Evolutionary conservation across 2,888 invertebrate species (phyloP).

Genomic region (Calameuta pallipes): DNA sequence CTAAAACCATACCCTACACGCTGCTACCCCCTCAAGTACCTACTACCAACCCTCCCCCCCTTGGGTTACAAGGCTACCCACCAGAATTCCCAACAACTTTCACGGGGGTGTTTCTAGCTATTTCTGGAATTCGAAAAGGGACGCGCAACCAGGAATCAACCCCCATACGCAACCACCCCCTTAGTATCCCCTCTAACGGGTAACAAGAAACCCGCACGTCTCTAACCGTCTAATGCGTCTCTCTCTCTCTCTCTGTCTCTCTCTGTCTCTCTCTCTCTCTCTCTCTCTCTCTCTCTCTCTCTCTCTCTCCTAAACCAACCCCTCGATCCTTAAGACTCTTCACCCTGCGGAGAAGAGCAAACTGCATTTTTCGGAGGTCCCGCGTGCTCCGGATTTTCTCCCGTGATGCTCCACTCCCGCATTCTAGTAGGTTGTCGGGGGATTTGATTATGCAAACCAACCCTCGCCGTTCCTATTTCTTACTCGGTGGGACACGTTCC

Average conservation of each 20-base stretch:
- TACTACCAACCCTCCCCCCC: too few species aligned
- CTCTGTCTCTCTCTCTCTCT: not conserved
- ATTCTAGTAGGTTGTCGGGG: constrained; percentile 55
- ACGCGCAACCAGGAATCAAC: not conserved
- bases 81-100: not conserved
- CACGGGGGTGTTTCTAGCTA: constrained; percentile 38
- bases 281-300: not conserved
- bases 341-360: constrained; percentile 26
- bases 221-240: not conserved
- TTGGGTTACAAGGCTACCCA: not conserved
- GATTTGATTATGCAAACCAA: constrained; percentile 61
- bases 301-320: not conserved
- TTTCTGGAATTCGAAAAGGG: constrained; percentile 47
- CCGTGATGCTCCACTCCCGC: constrained; percentile 35
- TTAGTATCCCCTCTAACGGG: not conserved
- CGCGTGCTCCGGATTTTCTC: constrained; percentile 46
- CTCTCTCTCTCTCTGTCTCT: too few species aligned
- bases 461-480: not conserved
- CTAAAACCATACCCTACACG: not conserved
- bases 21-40: not conserved
- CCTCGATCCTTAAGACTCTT: not conserved
- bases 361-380: constrained; percentile 57
- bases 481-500: not conserved
- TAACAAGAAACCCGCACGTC: not conserved
- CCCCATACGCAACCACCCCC: not conserved